phyloP scores from a whole-genome alignment of 1,140 invertebrate genomes.

The Chionoecetes opilio region DNA sequence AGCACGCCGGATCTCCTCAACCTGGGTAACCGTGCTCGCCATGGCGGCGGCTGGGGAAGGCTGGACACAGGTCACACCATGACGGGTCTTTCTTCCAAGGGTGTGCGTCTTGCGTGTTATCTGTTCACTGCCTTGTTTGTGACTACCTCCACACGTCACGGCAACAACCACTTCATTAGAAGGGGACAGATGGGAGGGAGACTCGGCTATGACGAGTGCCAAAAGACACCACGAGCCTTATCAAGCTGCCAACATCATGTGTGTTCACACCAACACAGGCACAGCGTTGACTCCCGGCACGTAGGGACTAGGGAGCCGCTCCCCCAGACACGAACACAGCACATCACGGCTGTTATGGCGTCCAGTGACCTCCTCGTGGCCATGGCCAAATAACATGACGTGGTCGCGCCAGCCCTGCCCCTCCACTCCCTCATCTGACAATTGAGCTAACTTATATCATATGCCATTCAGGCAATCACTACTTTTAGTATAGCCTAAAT shows the following conservation, averaged over 20 bases:
- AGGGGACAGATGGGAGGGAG: slow-evolving; percentile 22
- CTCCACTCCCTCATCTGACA: not conserved
- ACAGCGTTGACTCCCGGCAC: not conserved
- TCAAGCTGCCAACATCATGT: slow-evolving; percentile 68
- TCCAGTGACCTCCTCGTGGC: not conserved
- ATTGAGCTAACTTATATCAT: not conserved
- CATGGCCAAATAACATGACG: not conserved
- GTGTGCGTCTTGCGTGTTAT: slow-evolving; percentile 21
- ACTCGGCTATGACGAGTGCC: slow-evolving; percentile 32
- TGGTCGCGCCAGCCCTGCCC: not conserved
- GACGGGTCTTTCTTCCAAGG: not conserved
- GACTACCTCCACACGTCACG: slow-evolving; percentile 63
- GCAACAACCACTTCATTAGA: slow-evolving; percentile 54
- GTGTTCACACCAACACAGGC: slow-evolving; percentile 61
- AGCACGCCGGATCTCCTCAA: slow-evolving; percentile 64
- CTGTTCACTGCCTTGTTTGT: slow-evolving; percentile 60
- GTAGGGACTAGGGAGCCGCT: not conserved
- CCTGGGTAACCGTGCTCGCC: slow-evolving; percentile 45
- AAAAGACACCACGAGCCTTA: slow-evolving; percentile 48
- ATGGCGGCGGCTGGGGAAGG: slow-evolving; percentile 9
- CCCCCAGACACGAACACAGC: not conserved
- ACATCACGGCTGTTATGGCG: not conserved
- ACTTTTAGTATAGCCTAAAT: not conserved
- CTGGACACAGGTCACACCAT: not conserved
- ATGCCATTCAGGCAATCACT: not conserved